Evolutionary conservation across 2,888 invertebrate genomes (phyloP).

Genomic region (Drosophila meridiana): DNA sequence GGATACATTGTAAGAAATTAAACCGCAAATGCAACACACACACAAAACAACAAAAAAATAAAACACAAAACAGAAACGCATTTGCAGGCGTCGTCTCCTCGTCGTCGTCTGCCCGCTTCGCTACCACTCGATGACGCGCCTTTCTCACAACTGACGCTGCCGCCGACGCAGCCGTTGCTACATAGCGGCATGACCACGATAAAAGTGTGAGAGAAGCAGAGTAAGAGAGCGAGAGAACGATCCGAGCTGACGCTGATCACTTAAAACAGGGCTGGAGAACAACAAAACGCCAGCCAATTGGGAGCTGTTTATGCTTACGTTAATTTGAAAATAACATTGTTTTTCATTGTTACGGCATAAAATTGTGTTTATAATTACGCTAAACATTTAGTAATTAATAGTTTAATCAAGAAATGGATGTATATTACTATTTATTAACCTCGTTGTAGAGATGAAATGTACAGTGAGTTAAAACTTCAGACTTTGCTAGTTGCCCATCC

Average conservation of each 20-base stretch:
- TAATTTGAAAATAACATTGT: neutral
- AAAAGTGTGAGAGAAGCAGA: slow-evolving; percentile 29
- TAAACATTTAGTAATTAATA: neutral
- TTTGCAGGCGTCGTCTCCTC: slow-evolving; percentile 25
- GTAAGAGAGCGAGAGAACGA: slow-evolving; percentile 34
- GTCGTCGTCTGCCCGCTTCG: slow-evolving; percentile 40
- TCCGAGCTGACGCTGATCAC: slow-evolving; percentile 23
- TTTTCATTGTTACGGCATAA: neutral
- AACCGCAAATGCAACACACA: slow-evolving; percentile 42
- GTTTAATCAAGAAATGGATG: neutral
- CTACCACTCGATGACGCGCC: slow-evolving; percentile 50
- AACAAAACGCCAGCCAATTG: slow-evolving; percentile 27
- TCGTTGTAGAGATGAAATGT: neutral
- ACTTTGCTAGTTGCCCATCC: slow-evolving; percentile 27
- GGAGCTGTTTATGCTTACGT: neutral
- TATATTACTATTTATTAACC: neutral
- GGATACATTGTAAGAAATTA: slow-evolving; percentile 29
- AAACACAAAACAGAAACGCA: slow-evolving; percentile 40
- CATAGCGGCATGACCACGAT: slow-evolving; percentile 42
- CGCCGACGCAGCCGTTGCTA: slow-evolving; percentile 57
- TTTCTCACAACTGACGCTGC: slow-evolving; percentile 59
- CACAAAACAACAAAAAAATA: slow-evolving; percentile 19
- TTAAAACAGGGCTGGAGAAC: slow-evolving; percentile 38
- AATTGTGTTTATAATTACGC: neutral
- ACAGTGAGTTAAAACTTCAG: neutral